Evolutionary conservation across 2,888 invertebrate genomes (phyloP).

Genomic region (Synergus gifuensis): DNA sequence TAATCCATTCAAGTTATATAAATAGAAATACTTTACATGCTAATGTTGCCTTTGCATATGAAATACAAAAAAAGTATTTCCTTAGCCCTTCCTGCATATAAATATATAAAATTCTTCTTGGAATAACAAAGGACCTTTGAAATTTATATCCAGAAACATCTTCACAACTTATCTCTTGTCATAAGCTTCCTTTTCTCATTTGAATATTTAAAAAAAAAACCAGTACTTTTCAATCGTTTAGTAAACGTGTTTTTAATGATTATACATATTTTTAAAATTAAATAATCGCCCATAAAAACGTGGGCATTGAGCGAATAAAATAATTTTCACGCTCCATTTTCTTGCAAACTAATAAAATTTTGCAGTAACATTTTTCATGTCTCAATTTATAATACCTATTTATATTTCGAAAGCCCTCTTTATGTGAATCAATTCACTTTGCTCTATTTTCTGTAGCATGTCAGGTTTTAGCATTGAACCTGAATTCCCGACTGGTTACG

Average conservation of each 20-base stretch:
- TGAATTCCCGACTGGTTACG: conserved; percentile 14
- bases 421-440: background rate
- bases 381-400: background rate
- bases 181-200: background rate
- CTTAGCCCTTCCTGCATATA: background rate
- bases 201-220: background rate
- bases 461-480: conserved; percentile 29
- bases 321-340: too few species aligned
- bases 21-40: conserved; percentile 18
- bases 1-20: conserved; percentile 26
- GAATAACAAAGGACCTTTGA: background rate
- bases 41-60: conserved; percentile 8
- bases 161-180: background rate
- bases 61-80: conserved; percentile 2
- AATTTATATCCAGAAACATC: background rate
- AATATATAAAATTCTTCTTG: background rate
- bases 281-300: too few species aligned
- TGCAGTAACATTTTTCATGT: too few species aligned
- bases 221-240: too few species aligned
- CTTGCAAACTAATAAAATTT: too few species aligned
- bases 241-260: too few species aligned
- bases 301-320: too few species aligned
- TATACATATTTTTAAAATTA: too few species aligned
- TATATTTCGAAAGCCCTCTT: background rate
- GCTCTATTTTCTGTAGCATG: background rate